phyloP scores from a whole-genome alignment of 2,888 invertebrate species.

The Bellardia pandia region DNA sequence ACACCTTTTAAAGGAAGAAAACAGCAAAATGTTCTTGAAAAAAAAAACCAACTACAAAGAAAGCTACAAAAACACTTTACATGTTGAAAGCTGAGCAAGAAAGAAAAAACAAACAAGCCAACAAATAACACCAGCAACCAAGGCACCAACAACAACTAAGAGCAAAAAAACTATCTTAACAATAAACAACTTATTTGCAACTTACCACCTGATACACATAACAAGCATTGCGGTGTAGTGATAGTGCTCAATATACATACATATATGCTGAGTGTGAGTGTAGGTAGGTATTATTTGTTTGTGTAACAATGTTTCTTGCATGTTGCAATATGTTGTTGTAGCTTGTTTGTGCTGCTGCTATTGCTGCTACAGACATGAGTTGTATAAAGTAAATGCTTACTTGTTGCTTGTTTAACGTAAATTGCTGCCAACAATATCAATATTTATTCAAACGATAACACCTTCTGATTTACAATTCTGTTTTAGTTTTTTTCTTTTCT shows the following conservation, averaged over 20 bases:
- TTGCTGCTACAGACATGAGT: neutral
- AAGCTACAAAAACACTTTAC: neutral
- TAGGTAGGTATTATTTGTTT: constrained; percentile 8
- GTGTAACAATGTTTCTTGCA: constrained; percentile 14
- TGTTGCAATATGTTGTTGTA: constrained; percentile 37
- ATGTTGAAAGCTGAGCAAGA: no score
- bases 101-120: neutral
- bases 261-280: neutral
- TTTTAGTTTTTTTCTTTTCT: neutral
- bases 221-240: constrained; percentile 9
- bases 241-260: constrained; percentile 4
- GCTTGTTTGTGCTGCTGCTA: neutral
- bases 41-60: neutral
- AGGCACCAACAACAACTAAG: neutral
- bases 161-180: constrained; percentile 30
- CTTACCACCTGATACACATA: constrained; percentile 64
- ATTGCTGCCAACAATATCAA: constrained; percentile 78
- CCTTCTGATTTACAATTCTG: constrained; percentile 81
- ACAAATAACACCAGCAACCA: constrained; percentile 31
- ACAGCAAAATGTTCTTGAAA: neutral
- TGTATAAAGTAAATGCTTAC: constrained; percentile 62
- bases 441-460: constrained; percentile 83
- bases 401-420: constrained; percentile 68
- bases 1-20: constrained; percentile 51
- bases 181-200: constrained; percentile 70